Conservation (phyloP, 2,888 invertebrate genomes). For the Platycheirus rosarum region DNA sequence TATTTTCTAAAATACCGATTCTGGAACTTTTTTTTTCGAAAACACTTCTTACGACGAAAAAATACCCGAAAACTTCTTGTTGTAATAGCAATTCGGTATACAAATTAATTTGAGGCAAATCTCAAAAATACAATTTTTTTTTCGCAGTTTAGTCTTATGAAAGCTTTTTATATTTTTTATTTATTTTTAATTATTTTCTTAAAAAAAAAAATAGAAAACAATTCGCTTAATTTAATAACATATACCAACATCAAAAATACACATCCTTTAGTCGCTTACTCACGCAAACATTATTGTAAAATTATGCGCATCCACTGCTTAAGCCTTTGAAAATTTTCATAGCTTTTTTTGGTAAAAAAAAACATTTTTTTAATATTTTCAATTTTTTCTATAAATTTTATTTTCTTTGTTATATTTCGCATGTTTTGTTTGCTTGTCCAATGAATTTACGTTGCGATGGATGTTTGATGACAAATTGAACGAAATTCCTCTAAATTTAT, state of each 20-base stretch:
- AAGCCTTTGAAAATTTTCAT: not conserved
- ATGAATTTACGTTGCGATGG: constrained; percentile 59
- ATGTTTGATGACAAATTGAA: constrained; percentile 19
- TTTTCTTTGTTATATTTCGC: constrained; percentile 55
- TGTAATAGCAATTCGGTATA: too few relatives aligned
- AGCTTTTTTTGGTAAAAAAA: constrained; percentile 17
- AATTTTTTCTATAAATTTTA: constrained; percentile 9
- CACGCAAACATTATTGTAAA: constrained; percentile 6
- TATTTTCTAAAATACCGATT: too few relatives aligned
- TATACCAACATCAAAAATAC: not conserved
- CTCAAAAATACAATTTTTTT: too few relatives aligned
- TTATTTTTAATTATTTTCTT: too few relatives aligned
- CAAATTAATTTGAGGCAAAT: too few relatives aligned
- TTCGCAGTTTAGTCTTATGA: too few relatives aligned
- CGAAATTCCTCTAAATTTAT: not conserved
- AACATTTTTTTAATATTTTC: constrained; percentile 4
- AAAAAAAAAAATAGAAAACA: too few relatives aligned
- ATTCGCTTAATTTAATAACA: too few relatives aligned
- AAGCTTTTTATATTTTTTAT: too few relatives aligned
- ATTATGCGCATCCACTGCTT: constrained; percentile 1
- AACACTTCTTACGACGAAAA: too few relatives aligned
- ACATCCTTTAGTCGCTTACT: constrained; percentile 16
- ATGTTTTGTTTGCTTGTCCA: constrained; percentile 40
- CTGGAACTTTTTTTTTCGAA: too few relatives aligned
- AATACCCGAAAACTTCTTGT: too few relatives aligned